Evolutionary conservation across 2,797 vertebrate genomes (phyloP), one percentile per base, ranked within the genome.

Genomic region (Sternarchorhynchus goeldii): DNA sequence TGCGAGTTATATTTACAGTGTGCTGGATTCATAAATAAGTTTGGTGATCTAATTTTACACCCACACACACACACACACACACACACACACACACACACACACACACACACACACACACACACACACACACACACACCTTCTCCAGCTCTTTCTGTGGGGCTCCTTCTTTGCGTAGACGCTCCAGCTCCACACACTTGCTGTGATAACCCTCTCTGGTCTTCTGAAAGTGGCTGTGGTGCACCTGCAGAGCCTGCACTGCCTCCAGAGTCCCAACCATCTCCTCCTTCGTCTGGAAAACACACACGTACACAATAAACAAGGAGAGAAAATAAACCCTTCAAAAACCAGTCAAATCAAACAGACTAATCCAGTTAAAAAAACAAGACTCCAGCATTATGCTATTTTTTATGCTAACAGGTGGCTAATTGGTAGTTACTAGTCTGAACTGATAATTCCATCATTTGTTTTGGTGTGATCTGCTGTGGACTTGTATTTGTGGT

Each of bases 111-210:
- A 70, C 53, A 59, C 57, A 32, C n/a, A 62, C 36, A 50, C 10
- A 55, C 39, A 55, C 39, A 70, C 53, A 59, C 31, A 75, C 32
- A 63, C 77, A 57, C 29, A 96, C 97, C 94, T 98, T 98, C 85
- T 98, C 96, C 78, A 95, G 84, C 59, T 99, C 97, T 84, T 97
- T 99, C 89, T 95, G 96, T 17, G 93, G 94, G 0, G 92, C 93
- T 53, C 92, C 94, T 73, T 98, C 97, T 84, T 94, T 94, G 79
- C 92, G 93, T 55, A 97, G 93, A 8, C 97, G 90, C 77, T 98
- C 97, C 85, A 96, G 91, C 83, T 98, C 97, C 81, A 93, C 80
- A 89, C 95, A 96, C 65, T 94, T 96, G 85, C 84, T 84, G 78
- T 97, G 93, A 85, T 98, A 96, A 56, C 92, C 92, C 83, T 98